Percentiles rank a stretch among this genome's conserved stretches.
These are phyloP conservation scores for Episyrphus balteatus DNA, from an alignment of 1,140 invertebrate genomes.

Conservation along the genomic window DNA sequence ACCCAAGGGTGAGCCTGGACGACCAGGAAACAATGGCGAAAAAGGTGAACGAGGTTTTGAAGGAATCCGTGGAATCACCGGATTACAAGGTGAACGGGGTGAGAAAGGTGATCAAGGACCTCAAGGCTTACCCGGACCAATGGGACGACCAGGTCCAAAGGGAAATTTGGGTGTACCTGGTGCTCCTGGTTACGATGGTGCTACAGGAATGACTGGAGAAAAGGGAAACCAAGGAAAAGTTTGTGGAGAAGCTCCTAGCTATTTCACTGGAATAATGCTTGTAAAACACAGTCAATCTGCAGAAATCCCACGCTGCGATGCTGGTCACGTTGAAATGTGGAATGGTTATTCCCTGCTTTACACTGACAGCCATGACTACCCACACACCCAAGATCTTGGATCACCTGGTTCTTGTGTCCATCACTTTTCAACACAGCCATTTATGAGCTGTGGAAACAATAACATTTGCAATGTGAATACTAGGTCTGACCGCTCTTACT, in stretches of 20 bases:
- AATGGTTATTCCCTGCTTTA: slow-evolving; percentile 93
- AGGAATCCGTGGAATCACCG: slow-evolving; percentile 41
- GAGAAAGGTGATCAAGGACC: slow-evolving; percentile 38
- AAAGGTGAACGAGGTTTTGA: slow-evolving; percentile 51
- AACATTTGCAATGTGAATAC: slow-evolving; percentile 95
- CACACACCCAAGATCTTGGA: slow-evolving; percentile 93
- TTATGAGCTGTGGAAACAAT: slow-evolving; percentile 92
- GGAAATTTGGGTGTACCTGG: slow-evolving; percentile 50
- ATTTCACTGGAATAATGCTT: slow-evolving; percentile 78
- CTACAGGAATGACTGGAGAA: slow-evolving; percentile 46
- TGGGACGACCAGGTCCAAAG: slow-evolving; percentile 41
- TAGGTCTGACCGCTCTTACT: slow-evolving; percentile 92
- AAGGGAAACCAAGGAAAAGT: slow-evolving; percentile 57
- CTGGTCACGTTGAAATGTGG: slow-evolving; percentile 80
- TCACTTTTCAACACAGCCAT: slow-evolving; percentile 95
- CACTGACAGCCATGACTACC: slow-evolving; percentile 92
- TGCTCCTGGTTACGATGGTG: slow-evolving; percentile 46
- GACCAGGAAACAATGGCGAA: slow-evolving; percentile 47
- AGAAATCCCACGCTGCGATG: slow-evolving; percentile 68
- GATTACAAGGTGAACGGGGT: slow-evolving; percentile 44
- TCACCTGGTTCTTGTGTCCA: slow-evolving; percentile 82
- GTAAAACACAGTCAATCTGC: slow-evolving; percentile 87
- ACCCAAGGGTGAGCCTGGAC: slow-evolving; percentile 42
- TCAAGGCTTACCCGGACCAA: slow-evolving; percentile 36
- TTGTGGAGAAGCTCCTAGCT: slow-evolving; percentile 56